Evolutionary conservation across 2,113 vertebrate species (phyloP).

Genomic region (Protobothrops mucrosquamatus): DNA sequence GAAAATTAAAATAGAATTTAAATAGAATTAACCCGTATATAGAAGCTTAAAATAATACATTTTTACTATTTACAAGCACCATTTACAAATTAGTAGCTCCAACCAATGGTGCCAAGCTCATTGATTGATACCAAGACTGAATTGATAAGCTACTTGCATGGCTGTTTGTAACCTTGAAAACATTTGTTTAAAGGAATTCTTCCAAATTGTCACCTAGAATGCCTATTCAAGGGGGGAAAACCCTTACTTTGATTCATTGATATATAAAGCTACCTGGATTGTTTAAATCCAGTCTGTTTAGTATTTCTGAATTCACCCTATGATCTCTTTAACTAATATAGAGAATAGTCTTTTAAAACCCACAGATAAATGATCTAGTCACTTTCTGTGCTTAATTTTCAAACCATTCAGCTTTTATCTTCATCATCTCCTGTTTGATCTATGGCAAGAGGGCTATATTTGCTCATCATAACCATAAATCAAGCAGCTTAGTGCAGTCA

Average conservation of each 20-base stretch:
- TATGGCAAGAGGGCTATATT: not conserved
- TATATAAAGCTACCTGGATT: not conserved
- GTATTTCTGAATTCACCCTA: not conserved
- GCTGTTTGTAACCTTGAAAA: slow-evolving; percentile 31
- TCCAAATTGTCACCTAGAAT: slow-evolving; percentile 9
- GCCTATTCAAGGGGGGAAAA: slow-evolving; percentile 32
- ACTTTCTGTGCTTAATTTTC: slow-evolving; percentile 4
- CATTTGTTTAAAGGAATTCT: slow-evolving; percentile 28
- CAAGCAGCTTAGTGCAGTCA: not conserved
- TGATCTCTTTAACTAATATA: not conserved
- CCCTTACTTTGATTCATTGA: not conserved
- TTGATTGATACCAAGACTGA: slow-evolving; percentile 47
- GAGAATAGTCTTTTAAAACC: not conserved
- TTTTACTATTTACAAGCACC: slow-evolving; percentile 13
- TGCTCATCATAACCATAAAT: not conserved
- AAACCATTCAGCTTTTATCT: not conserved
- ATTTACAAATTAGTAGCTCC: slow-evolving; percentile 36
- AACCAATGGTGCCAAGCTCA: slow-evolving; percentile 46
- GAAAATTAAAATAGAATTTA: slow-evolving; percentile 34
- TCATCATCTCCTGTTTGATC: not conserved
- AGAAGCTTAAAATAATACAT: slow-evolving; percentile 53
- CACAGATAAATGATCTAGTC: not conserved
- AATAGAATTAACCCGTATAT: slow-evolving; percentile 53
- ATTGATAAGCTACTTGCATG: slow-evolving; percentile 42
- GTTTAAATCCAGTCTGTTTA: not conserved